A percentile compares a stretch with the other conserved stretches of the same genome.
Conservation (phyloP, 1,140 invertebrate genomes). For the Drosophila baimaii region DNA sequence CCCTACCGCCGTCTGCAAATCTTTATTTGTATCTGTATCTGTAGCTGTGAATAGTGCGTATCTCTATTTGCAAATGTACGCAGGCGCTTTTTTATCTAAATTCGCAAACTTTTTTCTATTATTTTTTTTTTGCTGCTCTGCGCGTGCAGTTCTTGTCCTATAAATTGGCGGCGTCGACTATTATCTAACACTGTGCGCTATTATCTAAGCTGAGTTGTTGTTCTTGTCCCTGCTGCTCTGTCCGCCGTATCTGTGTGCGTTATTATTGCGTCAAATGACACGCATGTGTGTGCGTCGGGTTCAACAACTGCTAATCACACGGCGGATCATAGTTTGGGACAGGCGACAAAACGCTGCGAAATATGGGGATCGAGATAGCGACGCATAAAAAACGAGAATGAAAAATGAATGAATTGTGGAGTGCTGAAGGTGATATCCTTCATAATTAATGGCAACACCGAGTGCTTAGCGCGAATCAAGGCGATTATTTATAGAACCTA, state of each 20-base stretch:
- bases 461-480: slow-evolving; percentile 31
- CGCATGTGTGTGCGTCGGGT: slow-evolving; percentile 52
- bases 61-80: slow-evolving; percentile 48
- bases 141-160: slow-evolving; percentile 55
- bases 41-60: slow-evolving; percentile 49
- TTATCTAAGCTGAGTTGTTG: slow-evolving; percentile 61
- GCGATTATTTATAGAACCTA: slow-evolving; percentile 40
- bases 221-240: slow-evolving; percentile 15
- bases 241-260: slow-evolving; percentile 27
- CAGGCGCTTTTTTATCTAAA: slow-evolving; percentile 51
- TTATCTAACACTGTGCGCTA: slow-evolving; percentile 64
- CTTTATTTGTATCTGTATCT: slow-evolving; percentile 29
- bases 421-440: slow-evolving; percentile 40
- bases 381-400: slow-evolving; percentile 1
- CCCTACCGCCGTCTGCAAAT: slow-evolving; percentile 7
- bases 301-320: slow-evolving; percentile 80
- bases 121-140: slow-evolving; percentile 9
- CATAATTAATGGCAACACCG: slow-evolving; percentile 33
- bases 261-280: slow-evolving; percentile 33
- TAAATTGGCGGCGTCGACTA: slow-evolving; percentile 56
- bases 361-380: slow-evolving; percentile 29
- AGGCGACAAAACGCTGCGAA: slow-evolving; percentile 21
- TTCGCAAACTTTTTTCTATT: slow-evolving; percentile 44
- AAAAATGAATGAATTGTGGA: slow-evolving; percentile 37
- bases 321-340: slow-evolving; percentile 48